phyloP scores from a whole-genome alignment of 2,113 vertebrate genomes.

The Perca fluviatilis region DNA sequence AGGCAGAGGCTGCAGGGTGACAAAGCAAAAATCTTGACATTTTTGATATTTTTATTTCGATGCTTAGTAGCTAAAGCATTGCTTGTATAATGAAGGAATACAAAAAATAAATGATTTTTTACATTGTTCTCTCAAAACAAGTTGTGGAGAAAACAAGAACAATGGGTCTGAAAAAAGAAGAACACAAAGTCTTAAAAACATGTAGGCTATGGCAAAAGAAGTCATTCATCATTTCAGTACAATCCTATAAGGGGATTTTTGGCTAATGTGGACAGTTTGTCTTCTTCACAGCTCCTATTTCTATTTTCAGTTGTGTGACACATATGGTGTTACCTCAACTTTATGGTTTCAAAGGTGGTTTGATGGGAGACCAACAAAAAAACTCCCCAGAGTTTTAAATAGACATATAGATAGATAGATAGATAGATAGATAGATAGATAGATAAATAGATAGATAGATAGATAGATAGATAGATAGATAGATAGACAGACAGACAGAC shows the following conservation, averaged over 20 bases:
- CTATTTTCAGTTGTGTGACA: conserved; percentile 58
- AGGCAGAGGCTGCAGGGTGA: conserved; percentile 27
- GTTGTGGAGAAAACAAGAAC: background rate
- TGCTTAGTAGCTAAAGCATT: background rate
- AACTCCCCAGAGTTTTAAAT: conserved; percentile 11
- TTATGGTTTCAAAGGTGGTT: conserved; percentile 33
- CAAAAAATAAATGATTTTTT: background rate
- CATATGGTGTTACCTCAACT: conserved; percentile 54
- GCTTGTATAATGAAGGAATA: conserved; percentile 1
- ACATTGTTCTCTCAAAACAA: background rate
- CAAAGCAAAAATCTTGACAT: background rate
- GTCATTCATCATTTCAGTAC: conserved; percentile 41
- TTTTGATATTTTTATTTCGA: background rate
- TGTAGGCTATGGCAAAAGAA: conserved; percentile 7
- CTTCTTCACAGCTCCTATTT: conserved; percentile 51
- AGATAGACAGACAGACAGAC: too few species aligned
- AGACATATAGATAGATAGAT: too few species aligned
- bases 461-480: too few species aligned
- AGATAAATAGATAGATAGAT: too few species aligned
- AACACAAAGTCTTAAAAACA: conserved; percentile 19
- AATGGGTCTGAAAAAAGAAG: background rate
- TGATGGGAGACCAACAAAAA: conserved; percentile 20
- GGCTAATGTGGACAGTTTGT: conserved; percentile 53
- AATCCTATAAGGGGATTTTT: conserved; percentile 40
- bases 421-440: too few species aligned